These are phyloP conservation scores for Panthera tigris DNA, from an alignment of 2,113 vertebrate genomes.

Conservation along the genomic window DNA sequence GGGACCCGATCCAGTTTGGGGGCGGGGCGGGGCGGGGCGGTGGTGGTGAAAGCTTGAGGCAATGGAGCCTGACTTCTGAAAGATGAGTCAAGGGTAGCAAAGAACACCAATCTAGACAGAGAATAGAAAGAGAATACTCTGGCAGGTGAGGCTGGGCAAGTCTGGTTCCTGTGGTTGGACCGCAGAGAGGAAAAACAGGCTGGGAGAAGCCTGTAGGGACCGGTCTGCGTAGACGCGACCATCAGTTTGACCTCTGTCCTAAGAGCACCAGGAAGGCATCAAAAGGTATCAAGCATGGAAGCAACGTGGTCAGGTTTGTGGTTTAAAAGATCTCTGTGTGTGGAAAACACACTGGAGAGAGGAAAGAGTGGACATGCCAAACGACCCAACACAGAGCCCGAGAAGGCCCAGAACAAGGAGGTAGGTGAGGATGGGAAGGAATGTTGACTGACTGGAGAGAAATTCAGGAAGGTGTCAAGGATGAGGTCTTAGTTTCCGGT, in stretches of 20 bases:
- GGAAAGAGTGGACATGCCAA: neutral
- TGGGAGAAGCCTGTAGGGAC: neutral
- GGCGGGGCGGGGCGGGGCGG: too few species aligned
- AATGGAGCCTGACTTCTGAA: neutral
- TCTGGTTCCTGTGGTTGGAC: neutral
- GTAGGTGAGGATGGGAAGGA: neutral
- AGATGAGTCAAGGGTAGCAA: neutral
- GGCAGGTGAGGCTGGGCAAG: neutral
- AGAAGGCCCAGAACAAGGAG: neutral
- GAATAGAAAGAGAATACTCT: neutral
- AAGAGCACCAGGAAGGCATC: neutral
- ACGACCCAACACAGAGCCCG: neutral
- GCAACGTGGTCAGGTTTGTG: neutral
- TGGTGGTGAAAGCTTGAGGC: neutral
- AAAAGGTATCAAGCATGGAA: neutral
- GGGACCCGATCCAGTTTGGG: neutral
- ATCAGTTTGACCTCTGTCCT: neutral
- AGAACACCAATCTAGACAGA: neutral
- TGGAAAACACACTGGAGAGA: neutral
- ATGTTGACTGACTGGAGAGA: neutral
- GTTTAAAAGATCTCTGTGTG: neutral
- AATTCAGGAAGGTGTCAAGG: neutral
- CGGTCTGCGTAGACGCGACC: accelerated
- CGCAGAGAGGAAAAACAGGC: neutral
- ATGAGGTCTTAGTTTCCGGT: neutral